Evolutionary conservation across 2,888 invertebrate species (phyloP).

Genomic region (Chaetogeoica ovagalla): DNA sequence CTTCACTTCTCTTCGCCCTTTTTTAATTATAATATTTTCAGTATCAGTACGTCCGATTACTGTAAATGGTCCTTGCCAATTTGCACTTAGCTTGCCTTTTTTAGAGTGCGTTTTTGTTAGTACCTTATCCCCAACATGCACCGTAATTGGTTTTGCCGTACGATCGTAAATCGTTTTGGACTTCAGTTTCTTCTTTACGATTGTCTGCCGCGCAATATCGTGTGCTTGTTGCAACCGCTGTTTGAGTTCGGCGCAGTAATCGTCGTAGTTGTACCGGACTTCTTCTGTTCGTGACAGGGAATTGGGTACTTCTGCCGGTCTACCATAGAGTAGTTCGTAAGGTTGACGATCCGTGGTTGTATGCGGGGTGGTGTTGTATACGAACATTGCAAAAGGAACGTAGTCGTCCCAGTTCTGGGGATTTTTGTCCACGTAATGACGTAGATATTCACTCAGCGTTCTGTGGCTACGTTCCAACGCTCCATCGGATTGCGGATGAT

Average conservation of each 20-base stretch:
- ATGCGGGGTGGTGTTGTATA: constrained; percentile 4
- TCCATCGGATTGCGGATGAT: not conserved
- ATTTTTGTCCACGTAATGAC: constrained; percentile 4
- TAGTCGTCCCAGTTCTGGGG: not conserved
- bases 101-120: not conserved
- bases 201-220: not conserved
- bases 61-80: not conserved
- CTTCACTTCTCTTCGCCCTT: not conserved
- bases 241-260: not conserved
- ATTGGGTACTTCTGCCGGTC: constrained; percentile 26
- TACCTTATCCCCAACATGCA: constrained; percentile 2
- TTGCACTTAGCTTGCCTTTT: not conserved
- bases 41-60: not conserved
- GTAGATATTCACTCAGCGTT: not conserved
- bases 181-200: not conserved
- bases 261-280: constrained; percentile 7
- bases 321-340: not conserved
- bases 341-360: not conserved
- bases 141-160: not conserved
- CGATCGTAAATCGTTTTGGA: not conserved
- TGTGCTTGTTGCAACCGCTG: not conserved
- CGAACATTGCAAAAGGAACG: constrained; percentile 6
- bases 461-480: not conserved
- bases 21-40: not conserved
- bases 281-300: constrained; percentile 9